These are phyloP conservation scores for Andricus curvator DNA, from an alignment of 2,888 invertebrate genomes.

Conservation along the genomic window DNA sequence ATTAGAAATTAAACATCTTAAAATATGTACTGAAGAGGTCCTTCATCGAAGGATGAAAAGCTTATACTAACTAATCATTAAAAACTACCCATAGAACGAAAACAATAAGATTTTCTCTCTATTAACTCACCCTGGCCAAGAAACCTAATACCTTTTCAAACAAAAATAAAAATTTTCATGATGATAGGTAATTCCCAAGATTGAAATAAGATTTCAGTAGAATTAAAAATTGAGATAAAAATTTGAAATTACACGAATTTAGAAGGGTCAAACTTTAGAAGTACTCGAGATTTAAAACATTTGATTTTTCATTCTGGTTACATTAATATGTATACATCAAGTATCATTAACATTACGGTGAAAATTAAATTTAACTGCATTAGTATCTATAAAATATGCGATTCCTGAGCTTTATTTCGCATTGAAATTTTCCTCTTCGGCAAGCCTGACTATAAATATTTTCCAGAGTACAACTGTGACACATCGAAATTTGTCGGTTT, in stretches of 20 bases:
- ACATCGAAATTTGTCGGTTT: not conserved
- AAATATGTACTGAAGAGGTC: too few species aligned
- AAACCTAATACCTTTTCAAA: too few species aligned
- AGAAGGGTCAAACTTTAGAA: not conserved
- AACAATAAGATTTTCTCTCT: too few species aligned
- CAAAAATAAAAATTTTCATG: too few species aligned
- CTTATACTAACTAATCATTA: too few species aligned
- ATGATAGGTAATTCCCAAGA: not conserved
- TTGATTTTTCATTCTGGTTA: not conserved
- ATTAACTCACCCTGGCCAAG: too few species aligned
- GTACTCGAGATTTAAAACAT: not conserved
- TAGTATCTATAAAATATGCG: not conserved
- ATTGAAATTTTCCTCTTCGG: not conserved
- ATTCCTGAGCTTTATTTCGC: not conserved
- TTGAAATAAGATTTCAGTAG: not conserved
- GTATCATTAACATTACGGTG: not conserved
- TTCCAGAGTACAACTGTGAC: not conserved
- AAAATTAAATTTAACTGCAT: not conserved
- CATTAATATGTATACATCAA: not conserved
- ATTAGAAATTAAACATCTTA: too few species aligned
- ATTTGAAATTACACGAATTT: not conserved
- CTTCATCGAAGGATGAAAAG: too few species aligned
- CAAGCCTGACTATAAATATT: not conserved
- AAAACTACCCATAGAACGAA: too few species aligned
- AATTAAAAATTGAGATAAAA: too few species aligned